A percentile compares a stretch with the other conserved stretches of the same genome.
These are phyloP conservation scores for Spea multiplicata DNA, from an alignment of 2,113 vertebrate species.

Conservation along the genomic window DNA sequence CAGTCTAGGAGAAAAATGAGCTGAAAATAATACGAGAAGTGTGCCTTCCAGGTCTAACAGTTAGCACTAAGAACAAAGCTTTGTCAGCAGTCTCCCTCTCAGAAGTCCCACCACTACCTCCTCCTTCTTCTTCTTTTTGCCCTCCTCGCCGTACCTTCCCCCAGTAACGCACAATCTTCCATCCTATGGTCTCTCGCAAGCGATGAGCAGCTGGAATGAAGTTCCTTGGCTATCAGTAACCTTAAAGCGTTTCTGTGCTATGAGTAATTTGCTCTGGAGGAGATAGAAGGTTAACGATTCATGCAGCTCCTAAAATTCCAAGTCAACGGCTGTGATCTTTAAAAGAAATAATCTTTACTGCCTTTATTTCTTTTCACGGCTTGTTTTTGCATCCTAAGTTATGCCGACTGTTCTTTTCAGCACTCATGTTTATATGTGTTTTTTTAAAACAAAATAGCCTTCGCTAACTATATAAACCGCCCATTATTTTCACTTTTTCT, in stretches of 20 bases:
- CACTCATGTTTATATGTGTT: not conserved
- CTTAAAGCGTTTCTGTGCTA: conserved; percentile 48
- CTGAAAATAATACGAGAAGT: conserved; percentile 86
- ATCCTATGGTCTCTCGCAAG: conserved; percentile 24
- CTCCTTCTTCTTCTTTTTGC: conserved; percentile 27
- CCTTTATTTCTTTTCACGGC: not conserved
- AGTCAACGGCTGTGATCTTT: conserved; percentile 20
- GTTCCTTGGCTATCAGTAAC: conserved; percentile 66
- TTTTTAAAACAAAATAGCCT: not conserved
- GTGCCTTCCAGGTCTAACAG: conserved; percentile 87
- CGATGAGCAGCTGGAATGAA: conserved; percentile 66
- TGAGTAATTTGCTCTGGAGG: conserved; percentile 29
- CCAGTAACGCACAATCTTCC: conserved; percentile 16
- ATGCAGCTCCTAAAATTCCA: conserved; percentile 18
- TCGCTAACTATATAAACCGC: too few relatives aligned
- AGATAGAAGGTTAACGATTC: conserved; percentile 47
- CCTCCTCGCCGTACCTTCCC: conserved; percentile 36
- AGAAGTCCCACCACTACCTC: conserved; percentile 11
- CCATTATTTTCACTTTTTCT: too few relatives aligned
- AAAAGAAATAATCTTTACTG: not conserved
- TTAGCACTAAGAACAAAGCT: conserved; percentile 62
- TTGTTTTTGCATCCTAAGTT: not conserved
- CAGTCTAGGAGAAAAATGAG: conserved; percentile 99
- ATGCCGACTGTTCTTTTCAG: not conserved
- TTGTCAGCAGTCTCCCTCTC: conserved; percentile 43